A percentile compares a stretch with the other conserved stretches of the same genome.
These are phyloP conservation scores for Oncorhynchus nerka DNA, from an alignment of 2,113 vertebrate species.

Conservation along the genomic window DNA sequence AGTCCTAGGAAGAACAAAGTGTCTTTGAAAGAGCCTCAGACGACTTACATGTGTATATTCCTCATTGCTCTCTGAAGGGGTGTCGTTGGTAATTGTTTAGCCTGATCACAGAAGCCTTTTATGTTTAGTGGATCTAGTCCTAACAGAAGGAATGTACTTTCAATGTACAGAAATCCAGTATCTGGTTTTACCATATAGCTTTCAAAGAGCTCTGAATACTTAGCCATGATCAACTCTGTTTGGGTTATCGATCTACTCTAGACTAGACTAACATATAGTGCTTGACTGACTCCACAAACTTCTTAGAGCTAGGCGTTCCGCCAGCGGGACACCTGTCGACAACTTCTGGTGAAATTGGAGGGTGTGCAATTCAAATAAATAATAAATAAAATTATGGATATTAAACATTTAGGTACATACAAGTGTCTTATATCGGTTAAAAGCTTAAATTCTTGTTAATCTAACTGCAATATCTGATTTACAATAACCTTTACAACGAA, in stretches of 20 bases:
- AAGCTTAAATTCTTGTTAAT: no score
- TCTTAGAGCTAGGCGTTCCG: no score
- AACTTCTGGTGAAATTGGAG: no score
- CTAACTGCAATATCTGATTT: no score
- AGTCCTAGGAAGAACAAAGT: not conserved
- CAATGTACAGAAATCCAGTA: not conserved
- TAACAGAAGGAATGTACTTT: not conserved
- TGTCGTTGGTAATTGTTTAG: not conserved
- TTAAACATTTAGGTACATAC: no score
- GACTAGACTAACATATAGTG: not conserved
- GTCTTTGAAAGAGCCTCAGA: not conserved
- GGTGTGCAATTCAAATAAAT: no score
- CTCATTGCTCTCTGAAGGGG: not conserved
- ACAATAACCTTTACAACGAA: no score
- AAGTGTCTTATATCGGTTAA: no score
- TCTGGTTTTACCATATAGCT: not conserved
- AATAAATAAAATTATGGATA: no score
- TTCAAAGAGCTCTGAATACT: not conserved
- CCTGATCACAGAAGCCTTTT: constrained; percentile 1
- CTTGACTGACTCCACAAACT: no score
- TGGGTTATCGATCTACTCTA: not conserved
- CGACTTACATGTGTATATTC: not conserved
- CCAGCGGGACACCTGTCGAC: no score
- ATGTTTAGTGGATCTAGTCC: not conserved
- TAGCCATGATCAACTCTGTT: not conserved